phyloP scores from a whole-genome alignment of 2,888 invertebrate species.

The Cephalotes varians region DNA sequence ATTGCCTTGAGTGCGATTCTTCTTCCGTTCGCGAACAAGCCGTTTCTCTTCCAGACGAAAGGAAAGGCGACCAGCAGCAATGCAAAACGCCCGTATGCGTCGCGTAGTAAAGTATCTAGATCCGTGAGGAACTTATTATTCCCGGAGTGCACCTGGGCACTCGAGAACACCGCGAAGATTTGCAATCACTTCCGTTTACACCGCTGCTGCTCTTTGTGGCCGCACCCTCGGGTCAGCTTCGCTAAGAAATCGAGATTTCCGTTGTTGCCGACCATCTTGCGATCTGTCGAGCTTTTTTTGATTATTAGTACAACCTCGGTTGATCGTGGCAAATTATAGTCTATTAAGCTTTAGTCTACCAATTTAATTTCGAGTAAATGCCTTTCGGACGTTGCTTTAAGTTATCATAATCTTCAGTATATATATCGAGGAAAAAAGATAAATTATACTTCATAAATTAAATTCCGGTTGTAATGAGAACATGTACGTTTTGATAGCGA shows the following conservation, averaged over 20 bases:
- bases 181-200: constrained; percentile 79
- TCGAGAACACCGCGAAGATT: constrained; percentile 80
- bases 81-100: constrained; percentile 57
- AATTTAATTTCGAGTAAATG: neutral
- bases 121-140: constrained; percentile 69
- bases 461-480: constrained; percentile 4
- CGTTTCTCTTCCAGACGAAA: constrained; percentile 56
- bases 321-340: neutral
- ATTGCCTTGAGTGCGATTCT: constrained; percentile 69
- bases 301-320: neutral
- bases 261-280: constrained; percentile 72
- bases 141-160: constrained; percentile 81
- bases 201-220: constrained; percentile 72
- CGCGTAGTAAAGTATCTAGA: constrained; percentile 77
- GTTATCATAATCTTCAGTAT: neutral
- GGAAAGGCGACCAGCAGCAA: constrained; percentile 20
- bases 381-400: neutral
- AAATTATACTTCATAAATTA: neutral
- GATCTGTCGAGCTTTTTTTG: constrained; percentile 40
- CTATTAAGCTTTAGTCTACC: neutral
- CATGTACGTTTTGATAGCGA: neutral
- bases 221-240: constrained; percentile 63
- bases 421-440: neutral
- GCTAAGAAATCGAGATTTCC: constrained; percentile 78
- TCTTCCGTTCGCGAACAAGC: constrained; percentile 56